Conservation (phyloP, 53 echinoderm and acorn worm genomes). For the Apostichopus leukothele region DNA sequence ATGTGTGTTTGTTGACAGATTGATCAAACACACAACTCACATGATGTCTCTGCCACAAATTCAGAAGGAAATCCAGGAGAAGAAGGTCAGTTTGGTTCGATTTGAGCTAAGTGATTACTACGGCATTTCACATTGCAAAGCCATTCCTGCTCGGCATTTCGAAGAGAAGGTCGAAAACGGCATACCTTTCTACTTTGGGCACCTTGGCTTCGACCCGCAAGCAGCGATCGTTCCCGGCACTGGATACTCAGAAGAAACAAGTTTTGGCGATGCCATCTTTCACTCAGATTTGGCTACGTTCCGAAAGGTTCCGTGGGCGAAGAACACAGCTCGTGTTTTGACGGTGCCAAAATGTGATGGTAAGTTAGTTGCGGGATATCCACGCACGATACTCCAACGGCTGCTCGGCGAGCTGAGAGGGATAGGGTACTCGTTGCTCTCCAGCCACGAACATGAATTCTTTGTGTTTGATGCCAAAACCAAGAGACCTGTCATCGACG, state of each 20-base stretch:
- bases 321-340: conserved; percentile 59
- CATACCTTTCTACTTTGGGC: conserved; percentile 55
- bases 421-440: conserved; percentile 57
- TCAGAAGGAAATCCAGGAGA: conserved; percentile 20
- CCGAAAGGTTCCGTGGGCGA: conserved; percentile 56
- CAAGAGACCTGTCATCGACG: conserved; percentile 47
- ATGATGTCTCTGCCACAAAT: conserved; percentile 46
- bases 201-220: conserved; percentile 57
- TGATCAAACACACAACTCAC: too few relatives aligned
- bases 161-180: conserved; percentile 58
- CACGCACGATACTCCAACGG: conserved; percentile 51
- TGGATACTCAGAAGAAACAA: conserved; percentile 49
- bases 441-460: conserved; percentile 66
- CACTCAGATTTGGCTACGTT: conserved; percentile 59
- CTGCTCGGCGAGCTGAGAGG: conserved; percentile 54
- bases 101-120: conserved; percentile 62
- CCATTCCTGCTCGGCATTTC: conserved; percentile 66
- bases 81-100: conserved; percentile 52
- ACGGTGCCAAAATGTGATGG: conserved; percentile 53
- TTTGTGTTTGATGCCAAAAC: conserved; percentile 56
- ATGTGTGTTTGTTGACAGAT: too few relatives aligned
- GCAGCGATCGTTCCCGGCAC: conserved; percentile 47
- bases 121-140: conserved; percentile 60
- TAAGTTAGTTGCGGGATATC: conserved; percentile 49
- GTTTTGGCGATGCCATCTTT: conserved; percentile 50